These are phyloP conservation scores for Drymodes brunneopygia DNA, from an alignment of 2,113 vertebrate genomes.

Conservation along the genomic window DNA sequence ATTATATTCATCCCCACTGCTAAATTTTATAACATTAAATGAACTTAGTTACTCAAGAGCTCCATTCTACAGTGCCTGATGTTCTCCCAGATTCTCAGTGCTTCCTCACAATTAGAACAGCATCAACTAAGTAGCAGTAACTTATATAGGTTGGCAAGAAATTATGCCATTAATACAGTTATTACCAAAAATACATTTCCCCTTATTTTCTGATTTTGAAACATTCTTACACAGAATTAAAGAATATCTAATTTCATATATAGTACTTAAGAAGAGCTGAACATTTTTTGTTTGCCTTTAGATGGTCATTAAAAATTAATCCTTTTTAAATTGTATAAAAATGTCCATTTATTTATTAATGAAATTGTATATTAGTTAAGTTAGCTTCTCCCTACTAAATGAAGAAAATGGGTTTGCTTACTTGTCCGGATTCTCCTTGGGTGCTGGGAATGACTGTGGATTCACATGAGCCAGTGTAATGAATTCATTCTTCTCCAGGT, in stretches of 20 bases:
- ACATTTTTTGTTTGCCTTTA: background rate
- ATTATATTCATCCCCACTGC: background rate
- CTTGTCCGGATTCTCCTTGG: slow-evolving; percentile 79
- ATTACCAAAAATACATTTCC: background rate
- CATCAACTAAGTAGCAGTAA: background rate
- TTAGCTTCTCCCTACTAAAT: background rate
- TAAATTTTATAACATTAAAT: background rate
- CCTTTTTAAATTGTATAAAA: background rate
- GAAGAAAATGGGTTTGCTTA: slow-evolving; percentile 60
- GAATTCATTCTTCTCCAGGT: slow-evolving; percentile 85
- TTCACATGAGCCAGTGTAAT: slow-evolving; percentile 87
- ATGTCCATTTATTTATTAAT: background rate
- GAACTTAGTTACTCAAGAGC: background rate
- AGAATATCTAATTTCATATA: background rate
- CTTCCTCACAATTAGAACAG: background rate
- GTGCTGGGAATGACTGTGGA: slow-evolving; percentile 82
- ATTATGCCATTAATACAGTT: background rate
- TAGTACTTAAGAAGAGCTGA: background rate
- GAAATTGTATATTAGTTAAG: background rate
- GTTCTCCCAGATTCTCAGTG: background rate
- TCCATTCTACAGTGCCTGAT: background rate
- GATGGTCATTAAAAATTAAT: background rate
- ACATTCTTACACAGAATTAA: background rate
- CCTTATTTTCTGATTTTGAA: background rate
- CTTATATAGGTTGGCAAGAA: background rate